Conservation (phyloP, 2,888 invertebrate species). For the Stramonita haemastoma region DNA sequence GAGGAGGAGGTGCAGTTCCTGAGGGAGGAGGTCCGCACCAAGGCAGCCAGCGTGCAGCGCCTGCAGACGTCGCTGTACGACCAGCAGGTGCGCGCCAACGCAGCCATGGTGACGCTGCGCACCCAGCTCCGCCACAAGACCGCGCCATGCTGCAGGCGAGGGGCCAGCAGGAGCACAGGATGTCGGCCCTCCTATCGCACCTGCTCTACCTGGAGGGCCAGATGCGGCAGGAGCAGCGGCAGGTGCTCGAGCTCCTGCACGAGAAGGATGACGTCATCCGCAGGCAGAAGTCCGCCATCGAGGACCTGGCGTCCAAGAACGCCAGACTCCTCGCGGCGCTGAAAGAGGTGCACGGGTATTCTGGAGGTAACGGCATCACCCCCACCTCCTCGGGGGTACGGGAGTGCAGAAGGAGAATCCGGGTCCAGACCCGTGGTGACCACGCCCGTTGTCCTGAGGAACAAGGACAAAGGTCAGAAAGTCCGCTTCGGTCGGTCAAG, state of each 20-base stretch:
- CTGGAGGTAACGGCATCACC: slow-evolving; percentile 58
- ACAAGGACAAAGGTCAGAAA: slow-evolving; percentile 50
- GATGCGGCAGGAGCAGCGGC: slow-evolving; percentile 61
- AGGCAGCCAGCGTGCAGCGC: slow-evolving; percentile 49
- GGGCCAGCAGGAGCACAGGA: slow-evolving; percentile 58
- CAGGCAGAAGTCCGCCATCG: slow-evolving; percentile 59
- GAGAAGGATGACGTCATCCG: slow-evolving; percentile 62
- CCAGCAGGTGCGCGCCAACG: slow-evolving; percentile 58
- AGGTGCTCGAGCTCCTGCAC: slow-evolving; percentile 56
- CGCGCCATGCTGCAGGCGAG: slow-evolving; percentile 52
- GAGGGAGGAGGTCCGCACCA: slow-evolving; percentile 46
- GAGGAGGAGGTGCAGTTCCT: slow-evolving; percentile 39
- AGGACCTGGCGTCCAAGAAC: slow-evolving; percentile 61
- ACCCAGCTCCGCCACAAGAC: slow-evolving; percentile 60
- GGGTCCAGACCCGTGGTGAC: slow-evolving; percentile 38
- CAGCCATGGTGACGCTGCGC: slow-evolving; percentile 58
- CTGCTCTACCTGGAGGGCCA: slow-evolving; percentile 66
- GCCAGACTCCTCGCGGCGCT: slow-evolving; percentile 60
- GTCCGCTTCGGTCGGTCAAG: slow-evolving; percentile 61
- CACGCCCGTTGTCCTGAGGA: slow-evolving; percentile 32
- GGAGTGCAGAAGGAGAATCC: slow-evolving; percentile 34
- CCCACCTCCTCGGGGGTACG: neutral
- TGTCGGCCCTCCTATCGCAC: slow-evolving; percentile 63
- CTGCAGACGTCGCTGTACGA: slow-evolving; percentile 55
- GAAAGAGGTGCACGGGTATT: slow-evolving; percentile 60